These are phyloP conservation scores for Rhinichthys klamathensis DNA, from an alignment of 2,113 vertebrate species.

Conservation along the genomic window DNA sequence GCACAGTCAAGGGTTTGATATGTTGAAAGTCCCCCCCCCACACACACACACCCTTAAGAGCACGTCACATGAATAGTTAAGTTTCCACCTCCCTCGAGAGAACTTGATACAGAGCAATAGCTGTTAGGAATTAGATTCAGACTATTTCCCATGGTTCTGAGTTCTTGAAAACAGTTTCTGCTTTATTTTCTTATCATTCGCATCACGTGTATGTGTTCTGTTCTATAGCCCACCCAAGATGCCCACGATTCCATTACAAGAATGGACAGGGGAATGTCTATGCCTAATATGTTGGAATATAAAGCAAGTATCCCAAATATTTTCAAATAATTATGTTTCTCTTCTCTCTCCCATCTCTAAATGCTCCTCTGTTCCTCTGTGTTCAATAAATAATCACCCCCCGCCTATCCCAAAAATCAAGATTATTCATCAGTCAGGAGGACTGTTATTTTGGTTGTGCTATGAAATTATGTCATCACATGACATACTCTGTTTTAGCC, in stretches of 20 bases:
- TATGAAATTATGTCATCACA: constrained; percentile 39
- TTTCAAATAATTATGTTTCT: constrained; percentile 29
- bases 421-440: background rate
- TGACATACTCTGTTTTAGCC: constrained; percentile 28
- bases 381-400: constrained; percentile 6
- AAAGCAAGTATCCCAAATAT: constrained; percentile 87
- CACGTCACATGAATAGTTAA: constrained; percentile 15
- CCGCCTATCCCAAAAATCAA: background rate
- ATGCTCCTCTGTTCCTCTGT: constrained; percentile 29
- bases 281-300: constrained; percentile 99
- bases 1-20: constrained; percentile 39
- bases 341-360: constrained; percentile 37
- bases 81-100: background rate
- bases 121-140: constrained; percentile 23
- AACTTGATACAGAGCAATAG: constrained; percentile 14
- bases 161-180: constrained; percentile 17
- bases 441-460: constrained; percentile 12
- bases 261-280: constrained; percentile 94
- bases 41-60: background rate
- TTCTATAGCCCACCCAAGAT: constrained; percentile 83
- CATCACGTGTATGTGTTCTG: constrained; percentile 75
- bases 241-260: constrained; percentile 83
- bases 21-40: background rate
- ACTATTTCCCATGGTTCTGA: constrained; percentile 37
- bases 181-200: constrained; percentile 51